Evolutionary conservation across 1,140 invertebrate species (phyloP).

Genomic region (Panagrolaimus sp.): DNA sequence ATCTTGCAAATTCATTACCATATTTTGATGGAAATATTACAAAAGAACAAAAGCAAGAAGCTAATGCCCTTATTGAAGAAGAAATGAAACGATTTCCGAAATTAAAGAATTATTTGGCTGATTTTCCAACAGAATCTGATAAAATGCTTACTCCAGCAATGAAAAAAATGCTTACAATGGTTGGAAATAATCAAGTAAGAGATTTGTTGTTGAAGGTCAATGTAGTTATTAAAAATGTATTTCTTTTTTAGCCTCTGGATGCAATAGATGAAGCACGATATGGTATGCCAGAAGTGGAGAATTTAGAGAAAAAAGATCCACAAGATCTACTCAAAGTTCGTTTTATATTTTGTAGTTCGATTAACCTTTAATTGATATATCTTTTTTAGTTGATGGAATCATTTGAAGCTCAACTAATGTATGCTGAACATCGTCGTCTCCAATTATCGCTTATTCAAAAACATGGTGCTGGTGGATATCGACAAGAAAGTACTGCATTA

Average conservation of each 20-base stretch:
- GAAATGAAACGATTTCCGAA: neutral
- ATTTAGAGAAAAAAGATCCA: neutral
- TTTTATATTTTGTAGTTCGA: no score
- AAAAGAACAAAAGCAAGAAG: neutral
- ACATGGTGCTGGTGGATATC: neutral
- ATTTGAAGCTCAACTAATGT: slow-evolving; percentile 3
- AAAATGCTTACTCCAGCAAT: neutral
- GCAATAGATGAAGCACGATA: neutral
- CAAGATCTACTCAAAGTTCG: neutral
- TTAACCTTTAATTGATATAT: neutral
- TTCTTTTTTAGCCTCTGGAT: neutral
- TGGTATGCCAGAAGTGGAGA: neutral
- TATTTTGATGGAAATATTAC: neutral
- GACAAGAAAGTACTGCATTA: neutral
- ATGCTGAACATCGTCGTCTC: neutral
- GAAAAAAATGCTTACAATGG: neutral
- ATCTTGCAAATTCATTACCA: neutral
- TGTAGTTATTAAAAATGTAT: neutral
- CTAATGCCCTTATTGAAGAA: neutral
- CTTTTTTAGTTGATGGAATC: neutral
- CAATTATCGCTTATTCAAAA: slow-evolving; percentile 1
- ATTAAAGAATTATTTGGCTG: neutral
- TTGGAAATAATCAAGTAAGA: neutral
- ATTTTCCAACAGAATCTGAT: neutral
- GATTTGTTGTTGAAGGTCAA: neutral